These are phyloP conservation scores for Bolborhynchus lineola DNA, from an alignment of 2,113 vertebrate genomes.

Conservation along the genomic window DNA sequence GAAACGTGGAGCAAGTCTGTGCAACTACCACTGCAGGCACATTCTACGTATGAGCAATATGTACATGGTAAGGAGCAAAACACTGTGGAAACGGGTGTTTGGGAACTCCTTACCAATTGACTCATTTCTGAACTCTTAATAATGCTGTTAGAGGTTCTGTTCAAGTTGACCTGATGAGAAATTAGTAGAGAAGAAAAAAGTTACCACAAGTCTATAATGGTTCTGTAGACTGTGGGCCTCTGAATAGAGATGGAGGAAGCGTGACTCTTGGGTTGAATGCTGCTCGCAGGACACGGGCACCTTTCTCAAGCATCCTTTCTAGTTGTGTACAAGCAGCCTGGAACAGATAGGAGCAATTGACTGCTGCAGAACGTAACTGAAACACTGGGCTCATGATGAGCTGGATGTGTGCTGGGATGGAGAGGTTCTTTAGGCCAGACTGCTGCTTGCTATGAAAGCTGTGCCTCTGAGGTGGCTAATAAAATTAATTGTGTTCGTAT, in stretches of 20 bases:
- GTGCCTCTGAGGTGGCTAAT: background rate
- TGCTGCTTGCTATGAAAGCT: background rate
- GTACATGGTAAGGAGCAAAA: background rate
- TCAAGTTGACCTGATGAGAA: background rate
- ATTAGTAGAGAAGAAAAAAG: background rate
- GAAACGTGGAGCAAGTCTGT: background rate
- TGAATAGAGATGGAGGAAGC: background rate
- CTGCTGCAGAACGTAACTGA: background rate
- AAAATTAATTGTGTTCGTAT: background rate
- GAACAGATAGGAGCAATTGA: background rate
- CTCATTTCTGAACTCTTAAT: background rate
- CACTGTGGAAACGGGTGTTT: background rate
- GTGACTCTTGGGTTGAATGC: background rate
- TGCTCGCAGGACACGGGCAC: background rate
- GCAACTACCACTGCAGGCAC: background rate
- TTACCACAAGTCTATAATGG: background rate
- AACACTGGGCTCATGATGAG: background rate
- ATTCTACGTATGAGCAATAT: fast-evolving
- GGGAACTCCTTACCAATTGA: background rate
- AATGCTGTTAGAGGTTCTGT: background rate
- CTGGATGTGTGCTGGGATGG: fast-evolving
- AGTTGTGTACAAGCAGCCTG: fast-evolving
- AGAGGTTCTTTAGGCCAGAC: background rate
- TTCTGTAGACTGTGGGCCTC: background rate
- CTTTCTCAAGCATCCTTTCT: background rate